phyloP scores from a whole-genome alignment of 2,888 invertebrate genomes.

The Smittia sp. region DNA sequence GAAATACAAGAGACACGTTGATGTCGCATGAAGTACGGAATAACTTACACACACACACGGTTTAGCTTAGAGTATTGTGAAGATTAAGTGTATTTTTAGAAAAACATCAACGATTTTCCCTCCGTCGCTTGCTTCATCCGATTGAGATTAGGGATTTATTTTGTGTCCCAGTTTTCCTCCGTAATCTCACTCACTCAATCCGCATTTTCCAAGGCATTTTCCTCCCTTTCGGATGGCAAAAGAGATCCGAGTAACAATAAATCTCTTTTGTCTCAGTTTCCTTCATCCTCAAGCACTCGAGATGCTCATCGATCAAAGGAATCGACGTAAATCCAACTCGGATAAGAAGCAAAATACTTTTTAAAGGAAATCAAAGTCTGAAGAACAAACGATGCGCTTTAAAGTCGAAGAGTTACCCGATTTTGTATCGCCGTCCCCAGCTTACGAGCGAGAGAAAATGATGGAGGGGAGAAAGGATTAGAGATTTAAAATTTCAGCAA shows the following conservation, averaged over 20 bases:
- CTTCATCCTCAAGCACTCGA: not conserved
- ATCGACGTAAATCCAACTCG: not conserved
- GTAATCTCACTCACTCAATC: conserved; percentile 32
- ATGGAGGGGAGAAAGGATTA: conserved; percentile 31
- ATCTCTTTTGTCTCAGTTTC: conserved; percentile 24
- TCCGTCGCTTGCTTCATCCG: conserved; percentile 13
- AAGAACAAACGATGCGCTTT: not conserved
- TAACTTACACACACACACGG: conserved; percentile 26
- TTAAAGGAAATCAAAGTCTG: conserved; percentile 1
- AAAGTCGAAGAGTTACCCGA: not conserved
- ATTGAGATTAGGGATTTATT: conserved; percentile 40
- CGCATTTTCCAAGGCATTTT: conserved; percentile 27
- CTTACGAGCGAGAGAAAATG: not conserved
- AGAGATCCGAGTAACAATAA: conserved; percentile 31
- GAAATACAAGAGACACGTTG: conserved; percentile 39
- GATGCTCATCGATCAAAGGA: conserved; percentile 14
- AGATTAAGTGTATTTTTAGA: conserved; percentile 27
- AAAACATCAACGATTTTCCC: conserved; percentile 26
- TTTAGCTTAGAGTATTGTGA: not conserved
- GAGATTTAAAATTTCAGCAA: conserved; percentile 33
- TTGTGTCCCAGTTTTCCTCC: conserved; percentile 37
- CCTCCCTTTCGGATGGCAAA: not conserved
- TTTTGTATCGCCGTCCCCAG: not conserved
- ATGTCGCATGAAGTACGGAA: conserved; percentile 18
- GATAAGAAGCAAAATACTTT: not conserved